phyloP scores from a whole-genome alignment of 2,888 invertebrate genomes.

The Marasmarcha lunaedactyla region DNA sequence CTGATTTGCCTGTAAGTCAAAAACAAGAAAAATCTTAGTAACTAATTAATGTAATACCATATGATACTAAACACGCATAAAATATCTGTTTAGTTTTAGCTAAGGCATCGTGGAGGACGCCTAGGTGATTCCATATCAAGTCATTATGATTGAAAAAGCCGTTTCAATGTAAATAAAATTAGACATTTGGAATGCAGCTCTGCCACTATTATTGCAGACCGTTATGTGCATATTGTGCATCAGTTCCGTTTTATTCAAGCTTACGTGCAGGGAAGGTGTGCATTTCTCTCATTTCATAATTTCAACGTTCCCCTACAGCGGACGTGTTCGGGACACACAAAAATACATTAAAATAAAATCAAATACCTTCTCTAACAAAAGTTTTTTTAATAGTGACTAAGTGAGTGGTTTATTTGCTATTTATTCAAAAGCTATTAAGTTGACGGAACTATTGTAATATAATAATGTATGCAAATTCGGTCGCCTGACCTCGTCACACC shows the following conservation, averaged over 20 bases:
- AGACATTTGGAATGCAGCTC: constrained; percentile 31
- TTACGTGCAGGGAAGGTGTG: constrained; percentile 36
- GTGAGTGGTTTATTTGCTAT: constrained; percentile 25
- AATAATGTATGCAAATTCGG: constrained; percentile 48
- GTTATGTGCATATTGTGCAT: constrained; percentile 36
- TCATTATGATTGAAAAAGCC: constrained; percentile 23
- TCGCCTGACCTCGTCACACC: constrained; percentile 49
- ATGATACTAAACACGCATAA: no score
- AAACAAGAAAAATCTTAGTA: no score
- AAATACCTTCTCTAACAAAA: constrained; percentile 11
- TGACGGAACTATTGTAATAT: constrained; percentile 29
- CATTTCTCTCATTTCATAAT: constrained; percentile 38
- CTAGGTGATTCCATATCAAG: constrained; percentile 14
- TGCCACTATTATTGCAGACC: constrained; percentile 28
- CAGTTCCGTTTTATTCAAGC: constrained; percentile 49
- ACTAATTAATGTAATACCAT: no score
- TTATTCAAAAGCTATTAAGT: constrained; percentile 20
- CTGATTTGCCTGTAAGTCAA: no score
- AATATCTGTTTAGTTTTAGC: no score
- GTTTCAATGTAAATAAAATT: constrained; percentile 32
- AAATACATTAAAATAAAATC: constrained; percentile 12
- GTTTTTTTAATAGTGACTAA: constrained; percentile 22
- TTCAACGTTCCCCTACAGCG: constrained; percentile 31
- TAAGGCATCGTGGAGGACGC: no score
- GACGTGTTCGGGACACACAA: constrained; percentile 29